phyloP scores from a whole-genome alignment of 2,113 vertebrate species.

The Parus major region DNA sequence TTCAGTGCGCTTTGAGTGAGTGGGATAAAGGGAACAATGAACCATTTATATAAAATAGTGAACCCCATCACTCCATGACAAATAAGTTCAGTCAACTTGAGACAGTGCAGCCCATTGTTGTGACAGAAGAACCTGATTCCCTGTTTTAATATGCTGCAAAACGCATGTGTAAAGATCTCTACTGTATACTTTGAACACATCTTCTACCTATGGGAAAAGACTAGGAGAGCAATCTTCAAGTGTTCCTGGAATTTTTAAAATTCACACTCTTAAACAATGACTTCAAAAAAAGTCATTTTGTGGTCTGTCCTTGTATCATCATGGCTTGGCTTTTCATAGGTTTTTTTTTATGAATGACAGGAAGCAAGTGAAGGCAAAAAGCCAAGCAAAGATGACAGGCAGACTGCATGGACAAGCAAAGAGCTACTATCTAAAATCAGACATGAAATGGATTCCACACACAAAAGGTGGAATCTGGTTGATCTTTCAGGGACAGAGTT shows the following conservation, averaged over 20 bases:
- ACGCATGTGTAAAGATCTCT: background rate
- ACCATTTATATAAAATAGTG: background rate
- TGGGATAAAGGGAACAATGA: background rate
- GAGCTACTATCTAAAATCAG: background rate
- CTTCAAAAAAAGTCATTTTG: background rate
- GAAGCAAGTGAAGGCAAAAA: background rate
- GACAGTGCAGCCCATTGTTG: background rate
- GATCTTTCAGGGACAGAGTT: background rate
- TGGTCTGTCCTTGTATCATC: background rate
- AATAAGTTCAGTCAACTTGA: background rate
- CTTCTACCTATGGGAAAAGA: background rate
- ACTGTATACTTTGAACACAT: accelerated
- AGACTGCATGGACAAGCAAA: background rate
- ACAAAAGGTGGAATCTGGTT: background rate
- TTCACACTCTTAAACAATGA: background rate
- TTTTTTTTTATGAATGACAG: background rate
- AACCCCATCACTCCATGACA: background rate
- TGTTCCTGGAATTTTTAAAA: background rate
- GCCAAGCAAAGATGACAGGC: accelerated
- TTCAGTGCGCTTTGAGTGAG: background rate
- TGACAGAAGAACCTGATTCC: background rate
- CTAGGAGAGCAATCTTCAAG: background rate
- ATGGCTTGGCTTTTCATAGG: background rate
- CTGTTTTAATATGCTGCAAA: background rate
- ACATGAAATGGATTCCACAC: background rate